These are phyloP conservation scores for Andrena bicolor DNA, from an alignment of 2,888 invertebrate species.

Conservation along the genomic window DNA sequence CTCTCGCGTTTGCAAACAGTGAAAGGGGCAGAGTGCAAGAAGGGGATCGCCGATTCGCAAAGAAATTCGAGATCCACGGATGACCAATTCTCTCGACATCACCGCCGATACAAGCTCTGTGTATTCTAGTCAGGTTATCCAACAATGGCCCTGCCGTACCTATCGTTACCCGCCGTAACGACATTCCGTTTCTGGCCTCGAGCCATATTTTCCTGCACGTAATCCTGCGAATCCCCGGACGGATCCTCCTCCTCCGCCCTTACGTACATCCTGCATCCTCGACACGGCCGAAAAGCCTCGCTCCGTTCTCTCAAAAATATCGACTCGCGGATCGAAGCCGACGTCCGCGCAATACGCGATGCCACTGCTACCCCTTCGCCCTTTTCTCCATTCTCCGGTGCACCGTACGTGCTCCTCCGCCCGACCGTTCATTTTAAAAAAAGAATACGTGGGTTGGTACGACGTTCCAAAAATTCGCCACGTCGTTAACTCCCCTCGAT, in stretches of 20 bases:
- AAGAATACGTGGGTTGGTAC: too few relatives aligned
- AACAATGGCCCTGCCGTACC: slow-evolving; percentile 71
- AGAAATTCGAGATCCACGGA: slow-evolving; percentile 39
- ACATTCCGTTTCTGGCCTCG: slow-evolving; percentile 74
- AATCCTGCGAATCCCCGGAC: slow-evolving; percentile 71
- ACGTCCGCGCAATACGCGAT: slow-evolving; percentile 18
- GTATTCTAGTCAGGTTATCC: slow-evolving; percentile 68
- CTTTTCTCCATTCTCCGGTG: not conserved
- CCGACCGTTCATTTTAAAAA: too few relatives aligned
- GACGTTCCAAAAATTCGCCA: too few relatives aligned
- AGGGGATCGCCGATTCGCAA: slow-evolving; percentile 15
- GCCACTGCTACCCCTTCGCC: slow-evolving; percentile 7
- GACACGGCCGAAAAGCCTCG: slow-evolving; percentile 49
- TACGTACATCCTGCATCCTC: slow-evolving; percentile 41
- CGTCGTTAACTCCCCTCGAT: too few relatives aligned
- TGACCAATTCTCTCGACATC: slow-evolving; percentile 61
- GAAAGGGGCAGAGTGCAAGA: not conserved
- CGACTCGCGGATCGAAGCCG: slow-evolving; percentile 46
- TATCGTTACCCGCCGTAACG: slow-evolving; percentile 74
- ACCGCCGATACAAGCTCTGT: slow-evolving; percentile 40
- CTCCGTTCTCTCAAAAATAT: slow-evolving; percentile 51
- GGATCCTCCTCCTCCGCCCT: slow-evolving; percentile 53
- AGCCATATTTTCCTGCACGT: slow-evolving; percentile 78
- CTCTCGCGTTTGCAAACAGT: not conserved
- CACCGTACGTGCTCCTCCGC: not conserved